These are phyloP conservation scores for Galerucella nymphaeae DNA, from an alignment of 2,888 invertebrate species.

Conservation along the genomic window DNA sequence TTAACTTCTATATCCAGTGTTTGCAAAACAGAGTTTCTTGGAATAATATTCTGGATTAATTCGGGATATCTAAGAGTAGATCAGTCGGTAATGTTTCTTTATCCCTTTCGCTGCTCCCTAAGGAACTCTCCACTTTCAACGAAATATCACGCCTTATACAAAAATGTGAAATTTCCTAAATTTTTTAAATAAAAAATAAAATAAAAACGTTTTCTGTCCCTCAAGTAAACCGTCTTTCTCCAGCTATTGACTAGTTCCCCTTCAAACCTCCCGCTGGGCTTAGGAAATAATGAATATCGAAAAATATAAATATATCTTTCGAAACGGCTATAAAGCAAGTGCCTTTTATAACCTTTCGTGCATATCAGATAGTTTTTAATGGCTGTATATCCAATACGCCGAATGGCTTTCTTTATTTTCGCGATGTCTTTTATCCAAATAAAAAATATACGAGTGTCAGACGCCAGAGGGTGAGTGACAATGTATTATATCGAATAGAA, in stretches of 20 bases:
- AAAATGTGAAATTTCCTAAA: not conserved
- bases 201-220: no score
- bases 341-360: conserved; percentile 62
- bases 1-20: conserved; percentile 63
- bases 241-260: conserved; percentile 25
- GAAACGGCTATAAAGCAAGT: conserved; percentile 61
- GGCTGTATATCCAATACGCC: conserved; percentile 62
- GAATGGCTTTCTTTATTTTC: conserved; percentile 56
- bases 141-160: conserved; percentile 48
- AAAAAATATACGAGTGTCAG: conserved; percentile 41
- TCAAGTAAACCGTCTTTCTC: not conserved
- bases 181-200: not conserved
- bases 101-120: conserved; percentile 57
- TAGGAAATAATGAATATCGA: conserved; percentile 55
- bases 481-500: not conserved
- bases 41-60: conserved; percentile 65
- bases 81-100: conserved; percentile 60
- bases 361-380: conserved; percentile 62
- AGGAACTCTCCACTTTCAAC: conserved; percentile 61
- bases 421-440: conserved; percentile 50
- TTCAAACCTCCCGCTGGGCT: conserved; percentile 52
- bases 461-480: conserved; percentile 34
- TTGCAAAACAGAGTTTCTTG: conserved; percentile 60
- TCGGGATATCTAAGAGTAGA: conserved; percentile 63
- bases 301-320: conserved; percentile 61